phyloP scores from a whole-genome alignment of 2,797 vertebrate genomes.

The Cyprinodon diabolis region DNA sequence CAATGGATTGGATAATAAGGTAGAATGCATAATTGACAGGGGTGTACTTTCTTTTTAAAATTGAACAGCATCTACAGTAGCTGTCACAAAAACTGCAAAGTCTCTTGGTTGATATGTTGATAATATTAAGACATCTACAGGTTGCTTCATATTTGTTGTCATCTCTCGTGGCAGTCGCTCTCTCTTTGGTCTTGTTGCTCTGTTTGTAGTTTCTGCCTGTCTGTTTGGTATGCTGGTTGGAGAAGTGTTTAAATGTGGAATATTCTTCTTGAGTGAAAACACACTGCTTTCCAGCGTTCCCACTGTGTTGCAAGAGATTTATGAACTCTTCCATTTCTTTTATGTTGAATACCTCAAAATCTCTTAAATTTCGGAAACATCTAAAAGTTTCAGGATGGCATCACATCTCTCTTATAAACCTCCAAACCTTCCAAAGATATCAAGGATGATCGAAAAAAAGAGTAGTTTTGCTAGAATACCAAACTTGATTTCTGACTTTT shows the following conservation, averaged over 20 bases:
- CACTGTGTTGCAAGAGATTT: background rate
- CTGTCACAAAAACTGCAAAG: background rate
- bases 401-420: too few species aligned
- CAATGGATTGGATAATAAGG: background rate
- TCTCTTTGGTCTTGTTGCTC: background rate
- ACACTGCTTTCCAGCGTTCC: background rate
- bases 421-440: too few species aligned
- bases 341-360: background rate
- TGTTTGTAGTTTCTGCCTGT: background rate
- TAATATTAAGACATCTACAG: background rate
- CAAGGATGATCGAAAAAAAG: too few species aligned
- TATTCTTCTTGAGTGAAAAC: background rate
- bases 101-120: background rate
- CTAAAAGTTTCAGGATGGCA: too few species aligned
- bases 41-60: background rate
- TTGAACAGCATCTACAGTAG: background rate
- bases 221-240: background rate
- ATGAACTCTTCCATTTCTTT: background rate
- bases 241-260: background rate
- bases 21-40: background rate
- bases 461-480: too few species aligned
- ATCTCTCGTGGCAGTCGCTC: background rate
- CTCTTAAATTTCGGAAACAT: too few species aligned
- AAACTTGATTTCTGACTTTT: too few species aligned
- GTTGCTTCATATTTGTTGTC: background rate